Percentiles rank a stretch among this genome's conserved stretches.
These are phyloP conservation scores for Sebastes alutus DNA, from an alignment of 2,797 vertebrate genomes.

Conservation along the genomic window DNA sequence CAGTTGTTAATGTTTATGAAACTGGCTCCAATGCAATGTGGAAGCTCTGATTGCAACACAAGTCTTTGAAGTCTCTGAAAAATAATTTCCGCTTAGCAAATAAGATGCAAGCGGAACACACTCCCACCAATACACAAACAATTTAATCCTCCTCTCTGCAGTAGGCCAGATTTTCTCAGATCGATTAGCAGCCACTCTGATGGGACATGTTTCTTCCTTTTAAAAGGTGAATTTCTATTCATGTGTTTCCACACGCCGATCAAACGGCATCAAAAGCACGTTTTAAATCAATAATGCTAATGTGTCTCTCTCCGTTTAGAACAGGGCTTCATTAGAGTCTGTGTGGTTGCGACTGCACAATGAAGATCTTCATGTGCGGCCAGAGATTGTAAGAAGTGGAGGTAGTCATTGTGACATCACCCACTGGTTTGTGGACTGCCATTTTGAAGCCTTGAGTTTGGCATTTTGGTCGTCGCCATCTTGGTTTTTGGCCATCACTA, in stretches of 20 bases:
- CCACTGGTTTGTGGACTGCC: too few relatives aligned
- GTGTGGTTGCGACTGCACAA: not conserved
- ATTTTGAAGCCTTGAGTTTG: too few relatives aligned
- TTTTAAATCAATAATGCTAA: conserved; percentile 68
- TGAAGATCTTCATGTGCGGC: not conserved
- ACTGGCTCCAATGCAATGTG: not conserved
- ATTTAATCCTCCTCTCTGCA: conserved; percentile 52
- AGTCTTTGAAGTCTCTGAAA: conserved; percentile 40
- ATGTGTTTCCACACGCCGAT: conserved; percentile 43
- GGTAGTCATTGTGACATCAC: too few relatives aligned
- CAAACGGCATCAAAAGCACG: conserved; percentile 59
- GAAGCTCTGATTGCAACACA: conserved; percentile 1
- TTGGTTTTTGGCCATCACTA: too few relatives aligned
- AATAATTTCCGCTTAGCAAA: conserved; percentile 45
- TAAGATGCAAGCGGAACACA: conserved; percentile 40
- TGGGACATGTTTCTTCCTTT: conserved; percentile 36
- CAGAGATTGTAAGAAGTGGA: not conserved
- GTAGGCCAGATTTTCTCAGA: conserved; percentile 42
- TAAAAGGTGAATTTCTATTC: conserved; percentile 32
- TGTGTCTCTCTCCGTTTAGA: conserved; percentile 19
- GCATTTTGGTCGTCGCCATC: too few relatives aligned
- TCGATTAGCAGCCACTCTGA: conserved; percentile 51
- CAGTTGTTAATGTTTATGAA: not conserved
- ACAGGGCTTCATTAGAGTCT: not conserved
- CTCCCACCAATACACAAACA: conserved; percentile 40